Evolutionary conservation across 2,113 vertebrate species (phyloP).

Genomic region (Hepsetus odoe): DNA sequence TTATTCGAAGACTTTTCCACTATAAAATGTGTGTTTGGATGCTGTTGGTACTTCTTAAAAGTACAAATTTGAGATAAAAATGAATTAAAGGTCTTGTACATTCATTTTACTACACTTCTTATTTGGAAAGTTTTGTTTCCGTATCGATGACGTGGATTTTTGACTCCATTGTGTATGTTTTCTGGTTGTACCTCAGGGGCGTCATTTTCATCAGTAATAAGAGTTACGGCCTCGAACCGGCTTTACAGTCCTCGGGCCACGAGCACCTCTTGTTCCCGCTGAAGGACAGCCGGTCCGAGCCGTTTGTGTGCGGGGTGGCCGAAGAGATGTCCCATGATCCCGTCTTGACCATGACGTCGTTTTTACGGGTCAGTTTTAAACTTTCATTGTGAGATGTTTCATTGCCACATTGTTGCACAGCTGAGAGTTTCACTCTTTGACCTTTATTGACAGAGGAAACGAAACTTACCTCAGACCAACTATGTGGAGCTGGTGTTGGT

Average conservation of each 20-base stretch:
- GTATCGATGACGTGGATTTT: no score
- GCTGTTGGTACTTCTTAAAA: no score
- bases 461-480: conserved; percentile 78
- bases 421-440: background rate
- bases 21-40: no score
- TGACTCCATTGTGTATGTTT: background rate
- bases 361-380: conserved; percentile 68
- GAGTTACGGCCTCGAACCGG: conserved; percentile 71
- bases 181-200: conserved; percentile 62
- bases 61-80: no score
- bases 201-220: conserved; percentile 70
- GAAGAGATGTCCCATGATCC: no score
- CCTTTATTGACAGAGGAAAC: conserved; percentile 74
- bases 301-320: conserved; percentile 65
- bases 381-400: no score
- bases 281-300: conserved; percentile 51
- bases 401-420: no score
- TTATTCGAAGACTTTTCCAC: no score
- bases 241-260: conserved; percentile 53
- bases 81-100: no score
- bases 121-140: background rate
- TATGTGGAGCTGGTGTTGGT: conserved; percentile 85
- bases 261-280: conserved; percentile 72
- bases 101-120: no score
- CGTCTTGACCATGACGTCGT: conserved; percentile 55